phyloP scores from a whole-genome alignment of 2,888 invertebrate genomes.

The Pristionchus fissidentatus region DNA sequence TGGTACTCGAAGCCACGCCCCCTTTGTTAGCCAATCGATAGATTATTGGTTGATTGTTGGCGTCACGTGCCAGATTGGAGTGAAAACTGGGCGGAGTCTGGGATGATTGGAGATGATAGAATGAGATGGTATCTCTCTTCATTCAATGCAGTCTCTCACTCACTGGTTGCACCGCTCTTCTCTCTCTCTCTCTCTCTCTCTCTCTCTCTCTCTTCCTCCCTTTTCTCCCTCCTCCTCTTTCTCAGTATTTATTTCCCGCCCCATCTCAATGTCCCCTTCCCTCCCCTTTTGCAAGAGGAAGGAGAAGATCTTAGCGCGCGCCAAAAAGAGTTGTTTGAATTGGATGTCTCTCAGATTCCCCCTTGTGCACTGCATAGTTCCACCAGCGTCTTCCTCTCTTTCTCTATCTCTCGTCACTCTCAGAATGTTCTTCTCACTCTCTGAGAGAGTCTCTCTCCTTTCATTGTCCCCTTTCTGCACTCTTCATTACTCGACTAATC shows the following conservation, averaged over 20 bases:
- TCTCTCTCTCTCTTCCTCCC: not conserved
- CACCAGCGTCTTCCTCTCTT: not conserved
- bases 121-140: no score
- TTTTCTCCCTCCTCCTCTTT: not conserved
- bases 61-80: constrained; percentile 30
- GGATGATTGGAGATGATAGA: constrained; percentile 33
- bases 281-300: not conserved
- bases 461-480: no score
- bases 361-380: not conserved
- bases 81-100: constrained; percentile 1
- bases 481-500: not conserved
- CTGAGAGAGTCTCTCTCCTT: not conserved
- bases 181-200: not conserved
- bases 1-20: no score
- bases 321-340: not conserved
- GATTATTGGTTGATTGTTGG: constrained; percentile 8
- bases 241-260: constrained; percentile 25
- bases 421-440: no score
- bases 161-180: not conserved
- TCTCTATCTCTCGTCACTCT: not conserved
- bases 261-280: not conserved
- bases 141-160: constrained; percentile 20
- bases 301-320: not conserved
- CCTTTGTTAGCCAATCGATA: constrained; percentile 24
- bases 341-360: not conserved